Conservation (phyloP, 2,797 vertebrate species). For the Alca torda region DNA sequence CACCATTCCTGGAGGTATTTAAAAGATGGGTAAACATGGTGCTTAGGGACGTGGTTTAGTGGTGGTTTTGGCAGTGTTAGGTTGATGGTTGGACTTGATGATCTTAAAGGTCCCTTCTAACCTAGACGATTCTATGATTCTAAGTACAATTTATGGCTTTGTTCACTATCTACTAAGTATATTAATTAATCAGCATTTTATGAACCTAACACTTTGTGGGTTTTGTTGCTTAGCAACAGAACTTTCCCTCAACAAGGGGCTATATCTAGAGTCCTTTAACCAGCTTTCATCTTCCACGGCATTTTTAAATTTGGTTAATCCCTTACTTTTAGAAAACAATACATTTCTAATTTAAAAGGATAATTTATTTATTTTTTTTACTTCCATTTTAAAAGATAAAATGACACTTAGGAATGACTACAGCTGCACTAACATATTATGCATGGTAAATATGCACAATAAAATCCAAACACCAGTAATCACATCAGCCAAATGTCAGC, state of each 20-base stretch:
- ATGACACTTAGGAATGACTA: not conserved
- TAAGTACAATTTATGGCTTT: not conserved
- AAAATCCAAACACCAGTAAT: not conserved
- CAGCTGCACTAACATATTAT: not conserved
- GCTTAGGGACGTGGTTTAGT: too few species aligned
- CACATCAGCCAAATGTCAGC: not conserved
- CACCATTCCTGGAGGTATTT: too few species aligned
- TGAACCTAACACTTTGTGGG: not conserved
- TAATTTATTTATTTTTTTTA: not conserved
- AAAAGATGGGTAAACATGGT: too few species aligned
- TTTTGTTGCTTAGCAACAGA: constrained; percentile 47
- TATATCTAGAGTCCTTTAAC: not conserved
- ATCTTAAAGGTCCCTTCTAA: too few species aligned
- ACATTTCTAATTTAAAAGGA: not conserved
- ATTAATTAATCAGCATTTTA: constrained; percentile 51
- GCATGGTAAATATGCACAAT: not conserved
- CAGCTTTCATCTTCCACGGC: not conserved
- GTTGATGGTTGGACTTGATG: too few species aligned
- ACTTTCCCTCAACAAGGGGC: not conserved
- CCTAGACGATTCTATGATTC: too few species aligned
- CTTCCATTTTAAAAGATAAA: not conserved
- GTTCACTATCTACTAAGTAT: not conserved
- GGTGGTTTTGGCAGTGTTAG: too few species aligned
- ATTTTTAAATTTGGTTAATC: not conserved
- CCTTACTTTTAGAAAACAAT: not conserved